Evolutionary conservation across 2,113 vertebrate species (phyloP).

Genomic region (Tichodroma muraria): DNA sequence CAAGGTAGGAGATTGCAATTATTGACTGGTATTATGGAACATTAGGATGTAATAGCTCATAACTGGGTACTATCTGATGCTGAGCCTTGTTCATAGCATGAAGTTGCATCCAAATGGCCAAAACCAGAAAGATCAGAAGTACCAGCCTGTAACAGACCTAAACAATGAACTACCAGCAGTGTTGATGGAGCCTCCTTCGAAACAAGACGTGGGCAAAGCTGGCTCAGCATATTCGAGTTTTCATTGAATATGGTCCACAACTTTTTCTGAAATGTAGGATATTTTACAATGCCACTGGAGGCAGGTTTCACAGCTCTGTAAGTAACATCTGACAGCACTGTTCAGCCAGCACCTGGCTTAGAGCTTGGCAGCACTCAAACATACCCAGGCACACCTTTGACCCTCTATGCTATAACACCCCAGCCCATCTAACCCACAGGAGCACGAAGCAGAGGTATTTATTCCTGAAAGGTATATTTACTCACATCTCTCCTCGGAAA

Average conservation of each 20-base stretch:
- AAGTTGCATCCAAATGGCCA: not conserved
- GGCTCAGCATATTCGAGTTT: not conserved
- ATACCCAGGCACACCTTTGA: not conserved
- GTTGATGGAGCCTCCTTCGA: not conserved
- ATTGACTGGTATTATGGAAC: not conserved
- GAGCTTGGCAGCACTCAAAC: not conserved
- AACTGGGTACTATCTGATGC: not conserved
- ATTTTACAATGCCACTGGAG: not conserved
- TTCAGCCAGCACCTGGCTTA: not conserved
- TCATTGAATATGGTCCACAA: not conserved
- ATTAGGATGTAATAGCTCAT: not conserved
- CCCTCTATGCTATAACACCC: not conserved
- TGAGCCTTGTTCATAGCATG: not conserved
- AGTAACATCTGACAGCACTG: not conserved
- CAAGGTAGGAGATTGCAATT: not conserved
- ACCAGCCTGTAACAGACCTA: not conserved
- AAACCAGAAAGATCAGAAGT: not conserved
- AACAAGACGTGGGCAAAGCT: accelerated
- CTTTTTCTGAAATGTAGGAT: not conserved
- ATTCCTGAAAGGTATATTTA: constrained; percentile 22
- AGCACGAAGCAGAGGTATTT: not conserved
- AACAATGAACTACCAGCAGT: not conserved
- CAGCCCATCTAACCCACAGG: not conserved
- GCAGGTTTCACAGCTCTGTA: not conserved
- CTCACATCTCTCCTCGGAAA: constrained; percentile 98